These are phyloP conservation scores for Bradynema listronoti DNA, from an alignment of 1,140 invertebrate species.

Conservation along the genomic window DNA sequence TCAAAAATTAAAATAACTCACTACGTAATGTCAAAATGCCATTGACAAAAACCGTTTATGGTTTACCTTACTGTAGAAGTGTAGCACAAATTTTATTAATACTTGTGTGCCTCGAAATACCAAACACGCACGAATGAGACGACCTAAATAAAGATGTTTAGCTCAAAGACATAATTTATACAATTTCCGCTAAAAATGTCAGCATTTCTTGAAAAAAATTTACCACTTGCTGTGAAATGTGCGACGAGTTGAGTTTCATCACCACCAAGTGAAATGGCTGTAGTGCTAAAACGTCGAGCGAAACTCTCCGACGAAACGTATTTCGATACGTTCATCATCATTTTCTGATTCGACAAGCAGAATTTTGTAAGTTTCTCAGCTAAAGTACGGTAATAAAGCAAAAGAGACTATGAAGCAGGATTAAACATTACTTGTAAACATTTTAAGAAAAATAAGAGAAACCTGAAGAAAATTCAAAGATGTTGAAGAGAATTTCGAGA, in stretches of 20 bases:
- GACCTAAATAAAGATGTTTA: not conserved
- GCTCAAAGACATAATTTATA: not conserved
- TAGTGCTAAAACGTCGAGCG: not conserved
- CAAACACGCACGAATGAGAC: not conserved
- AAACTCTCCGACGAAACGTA: not conserved
- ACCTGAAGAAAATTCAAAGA: not conserved
- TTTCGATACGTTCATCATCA: not conserved
- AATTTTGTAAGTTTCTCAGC: not conserved
- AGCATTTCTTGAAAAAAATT: not conserved
- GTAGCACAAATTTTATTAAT: not conserved
- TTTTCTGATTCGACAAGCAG: not conserved
- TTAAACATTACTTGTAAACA: no score
- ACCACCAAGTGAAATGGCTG: not conserved
- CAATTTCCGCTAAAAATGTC: not conserved
- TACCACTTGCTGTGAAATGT: not conserved
- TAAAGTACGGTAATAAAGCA: not conserved
- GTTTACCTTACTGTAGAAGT: slow-evolving; percentile 1
- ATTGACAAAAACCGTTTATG: not conserved
- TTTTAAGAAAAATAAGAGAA: not conserved
- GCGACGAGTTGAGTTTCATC: not conserved
- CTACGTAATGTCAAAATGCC: not conserved
- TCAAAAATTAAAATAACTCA: no score
- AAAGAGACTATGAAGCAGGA: no score
- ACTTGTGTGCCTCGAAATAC: not conserved
- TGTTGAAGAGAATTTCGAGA: not conserved